phyloP scores from a whole-genome alignment of 2,888 invertebrate species.

The Herminia tarsipennalis region DNA sequence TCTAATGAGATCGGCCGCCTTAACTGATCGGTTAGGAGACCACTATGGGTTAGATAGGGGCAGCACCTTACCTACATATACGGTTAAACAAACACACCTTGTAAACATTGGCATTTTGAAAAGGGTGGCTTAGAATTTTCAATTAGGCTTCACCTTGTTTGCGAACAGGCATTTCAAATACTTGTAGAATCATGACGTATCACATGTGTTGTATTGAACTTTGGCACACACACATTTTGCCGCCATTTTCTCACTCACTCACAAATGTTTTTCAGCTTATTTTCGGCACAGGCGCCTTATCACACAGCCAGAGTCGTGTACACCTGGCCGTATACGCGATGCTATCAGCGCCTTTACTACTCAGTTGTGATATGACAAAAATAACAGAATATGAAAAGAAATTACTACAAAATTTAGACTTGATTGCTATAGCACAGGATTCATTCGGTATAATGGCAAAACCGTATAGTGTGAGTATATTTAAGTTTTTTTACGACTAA shows the following conservation, averaged over 20 bases:
- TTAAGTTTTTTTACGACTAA: too few species aligned
- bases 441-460: conserved; percentile 86
- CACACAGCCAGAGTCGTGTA: conserved; percentile 84
- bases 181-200: too few species aligned
- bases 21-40: too few species aligned
- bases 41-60: too few species aligned
- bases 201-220: background rate
- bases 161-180: too few species aligned
- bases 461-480: conserved; percentile 44
- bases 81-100: too few species aligned
- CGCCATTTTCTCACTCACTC: background rate
- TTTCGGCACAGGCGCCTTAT: conserved; percentile 82
- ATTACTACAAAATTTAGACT: conserved; percentile 85
- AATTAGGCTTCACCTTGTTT: too few species aligned
- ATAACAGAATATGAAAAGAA: conserved; percentile 73
- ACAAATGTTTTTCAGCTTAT: conserved; percentile 79
- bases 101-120: too few species aligned
- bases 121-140: too few species aligned
- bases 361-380: conserved; percentile 86
- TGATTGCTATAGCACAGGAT: conserved; percentile 88
- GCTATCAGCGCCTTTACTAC: conserved; percentile 87
- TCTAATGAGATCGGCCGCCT: too few species aligned
- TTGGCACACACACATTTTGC: background rate
- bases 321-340: conserved; percentile 88
- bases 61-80: too few species aligned